Base-by-base conservation (phyloP, 2,888 invertebrate genomes). In the Clistopyga incitator region DNA sequence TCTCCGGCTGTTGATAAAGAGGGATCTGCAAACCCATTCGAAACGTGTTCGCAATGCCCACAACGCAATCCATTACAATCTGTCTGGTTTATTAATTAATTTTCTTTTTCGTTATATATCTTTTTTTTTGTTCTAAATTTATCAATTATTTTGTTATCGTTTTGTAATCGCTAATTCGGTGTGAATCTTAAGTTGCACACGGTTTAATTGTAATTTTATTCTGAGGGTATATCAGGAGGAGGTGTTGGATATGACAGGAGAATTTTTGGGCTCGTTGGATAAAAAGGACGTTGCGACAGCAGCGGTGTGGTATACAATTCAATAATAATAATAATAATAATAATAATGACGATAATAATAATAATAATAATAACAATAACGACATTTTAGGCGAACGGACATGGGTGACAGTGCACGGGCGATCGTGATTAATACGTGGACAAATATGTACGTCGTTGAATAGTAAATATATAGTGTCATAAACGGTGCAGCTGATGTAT, bases 1-100 rank as follows among this genome's bases (percentile, higher is more conserved):
- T 94, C 93, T 94, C 94, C 93, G 94, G 94, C 94, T 95, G 94
- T 94, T 95, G 95, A 94, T 95, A 95, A 94, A 95, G 94, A 94
- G 95, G 95, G 93, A 95, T 95, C 95, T 95, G 94, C 93, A 93
- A 93, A 93, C 91, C 93, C 93, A 92, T 91, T 92, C 90, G 91
- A 90, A 92, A 92, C 90, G 92, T 92, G 92, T 92, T 92, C 92
- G 92, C 92, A 92, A 91, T 93, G 92, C 94, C 94, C 93, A 94
- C 80, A 89, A 89, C 84, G 80, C 70, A 86, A 82, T 82, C 83
- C 81, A 78, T 87, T 83, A 87, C 79, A 82, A 78, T 85, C 80
- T 81, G 76, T 85, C 64, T 84, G 85, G 45, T 78, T 77, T 20
- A 64, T 71, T 84, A 59, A 82, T 81, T 65, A 67, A 84, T 52